phyloP scores from a whole-genome alignment of 2,888 invertebrate genomes.

The Caenorhabditis sp. region DNA sequence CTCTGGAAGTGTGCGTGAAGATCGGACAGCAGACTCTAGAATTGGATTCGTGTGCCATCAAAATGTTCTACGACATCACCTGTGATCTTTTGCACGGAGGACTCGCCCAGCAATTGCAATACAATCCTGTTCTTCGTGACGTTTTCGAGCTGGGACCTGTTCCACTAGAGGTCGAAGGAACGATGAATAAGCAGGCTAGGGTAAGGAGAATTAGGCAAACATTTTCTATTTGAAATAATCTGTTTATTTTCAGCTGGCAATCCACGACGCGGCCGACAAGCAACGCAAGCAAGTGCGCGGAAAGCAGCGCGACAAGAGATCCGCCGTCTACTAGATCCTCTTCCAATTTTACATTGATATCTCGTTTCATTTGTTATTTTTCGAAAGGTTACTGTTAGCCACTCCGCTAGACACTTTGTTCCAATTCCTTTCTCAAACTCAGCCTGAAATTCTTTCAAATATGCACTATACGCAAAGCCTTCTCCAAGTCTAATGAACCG shows the following conservation, averaged over 20 bases:
- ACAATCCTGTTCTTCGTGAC: slow-evolving; percentile 88
- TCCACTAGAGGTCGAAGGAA: slow-evolving; percentile 80
- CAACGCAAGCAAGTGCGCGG: slow-evolving; percentile 90
- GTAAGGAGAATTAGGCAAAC: not conserved
- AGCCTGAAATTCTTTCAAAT: too few species aligned
- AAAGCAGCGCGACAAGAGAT: slow-evolving; percentile 92
- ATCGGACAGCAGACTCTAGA: slow-evolving; percentile 86
- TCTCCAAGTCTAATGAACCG: too few species aligned
- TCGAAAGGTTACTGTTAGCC: too few species aligned
- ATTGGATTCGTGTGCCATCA: slow-evolving; percentile 86
- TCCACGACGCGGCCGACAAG: slow-evolving; percentile 92
- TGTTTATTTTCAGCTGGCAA: slow-evolving; percentile 85
- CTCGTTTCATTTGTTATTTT: too few species aligned
- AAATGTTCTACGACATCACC: slow-evolving; percentile 87
- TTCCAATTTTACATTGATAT: too few species aligned
- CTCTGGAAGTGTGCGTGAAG: slow-evolving; percentile 85
- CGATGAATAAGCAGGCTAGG: slow-evolving; percentile 22
- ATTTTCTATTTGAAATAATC: not conserved
- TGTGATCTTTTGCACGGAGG: slow-evolving; percentile 83
- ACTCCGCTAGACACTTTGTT: too few species aligned
- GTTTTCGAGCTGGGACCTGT: slow-evolving; percentile 87
- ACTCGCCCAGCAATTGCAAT: slow-evolving; percentile 87
- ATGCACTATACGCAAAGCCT: too few species aligned
- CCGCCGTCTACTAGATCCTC: slow-evolving; percentile 81
- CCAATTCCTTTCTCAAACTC: too few species aligned